Evolutionary conservation across 2,888 invertebrate genomes (phyloP), one percentile per base, ranked within the genome.

Genomic region (Sinotaia quadrata): DNA sequence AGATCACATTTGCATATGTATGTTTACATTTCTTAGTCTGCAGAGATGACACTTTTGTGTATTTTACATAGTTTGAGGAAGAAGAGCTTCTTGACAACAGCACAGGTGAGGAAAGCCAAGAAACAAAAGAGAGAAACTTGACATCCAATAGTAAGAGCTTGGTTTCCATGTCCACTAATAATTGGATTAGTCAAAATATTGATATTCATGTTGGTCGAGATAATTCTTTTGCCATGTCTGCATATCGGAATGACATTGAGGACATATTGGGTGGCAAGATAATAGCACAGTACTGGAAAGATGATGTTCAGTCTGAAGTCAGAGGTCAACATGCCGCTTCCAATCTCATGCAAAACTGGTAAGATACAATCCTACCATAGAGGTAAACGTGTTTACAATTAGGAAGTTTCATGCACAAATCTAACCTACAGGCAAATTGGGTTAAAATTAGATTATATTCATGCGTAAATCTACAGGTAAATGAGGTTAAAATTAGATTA

Each of bases 231-330:
- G 74, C 74, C 36, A 57, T 29, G 33, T 37, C 72, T 18, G 59
- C 47, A 21, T 51, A 60, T 2, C 52, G 66, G 34, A 76, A 76
- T 21, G 60, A 58, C 29, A 80, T 78, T 33, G 71, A 73, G 65
- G 71, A 75, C 54, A 83, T 84, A 83, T 68, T 86, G 71, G 69
- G 65, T 24, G 75, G 74, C 49, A 80, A 83, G 52, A 68, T 86
- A 27, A 78, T 84, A 4, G 77, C 79, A 15, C 82, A 84, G 69
- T 86, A 86, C 73, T 86, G 86, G 86, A 76, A 72, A 52, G 82
- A 81, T 79, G 73, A 74, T 58, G 78, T 80, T 41, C 57, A 71
- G 34, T 65, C 65, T 33, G 59, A 52, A 0, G 31, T 33, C 37
- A 60, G 62, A 8, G 74, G 74, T 31, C 47, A 56, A 29, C 69